Evolutionary conservation across 2,888 invertebrate species (phyloP), one percentile per base, ranked within the genome.

Genomic region (Spatulosminthurus flaviceps): DNA sequence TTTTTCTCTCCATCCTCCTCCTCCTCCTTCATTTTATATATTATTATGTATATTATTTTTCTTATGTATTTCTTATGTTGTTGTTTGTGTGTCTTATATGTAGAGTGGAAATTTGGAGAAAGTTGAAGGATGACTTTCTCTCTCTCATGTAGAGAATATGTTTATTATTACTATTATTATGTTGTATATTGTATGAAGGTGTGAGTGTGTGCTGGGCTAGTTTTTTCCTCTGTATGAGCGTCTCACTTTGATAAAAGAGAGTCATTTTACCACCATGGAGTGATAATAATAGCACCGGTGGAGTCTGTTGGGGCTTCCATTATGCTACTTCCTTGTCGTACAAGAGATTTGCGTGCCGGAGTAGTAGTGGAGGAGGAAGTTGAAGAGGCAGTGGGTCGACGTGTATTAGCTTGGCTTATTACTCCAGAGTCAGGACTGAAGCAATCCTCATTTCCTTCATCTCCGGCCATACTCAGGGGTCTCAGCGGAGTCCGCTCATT

Each of bases 251-350:
- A n/a, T n/a, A n/a, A n/a, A n/a, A n/a, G n/a, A n/a, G 28, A 24
- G 24, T 1, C 41, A 19, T 9, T 4, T 26, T 76, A 95, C 88
- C 94, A 94, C 95, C 95, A 95, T 88, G 95, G 94, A 0, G 95
- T 94, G 90, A 95, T 92, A 87, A 92, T 94, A 88, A 95, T 93
- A 74, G 92, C 92, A 19, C 95, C 95, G 86, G 94, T 92, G 0
- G 91, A 89, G 85, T 93, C 92, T 80, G 92, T 90, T 82, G 94
- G 95, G 0, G 95, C 95, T 86, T 95, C 95, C 90, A 95, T 91
- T 16, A 92, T 90, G 87, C 94, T 95, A 87, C 94, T 95, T 69
- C 82, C 90, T 87, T 95, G 95, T 11, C 94, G 91, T 13, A 92
- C 92, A 43, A 95, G 88, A 86, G 92, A 91, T 77, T 79, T 81